phyloP scores from a whole-genome alignment of 2,113 vertebrate genomes.

The Seriola quinqueradiata region DNA sequence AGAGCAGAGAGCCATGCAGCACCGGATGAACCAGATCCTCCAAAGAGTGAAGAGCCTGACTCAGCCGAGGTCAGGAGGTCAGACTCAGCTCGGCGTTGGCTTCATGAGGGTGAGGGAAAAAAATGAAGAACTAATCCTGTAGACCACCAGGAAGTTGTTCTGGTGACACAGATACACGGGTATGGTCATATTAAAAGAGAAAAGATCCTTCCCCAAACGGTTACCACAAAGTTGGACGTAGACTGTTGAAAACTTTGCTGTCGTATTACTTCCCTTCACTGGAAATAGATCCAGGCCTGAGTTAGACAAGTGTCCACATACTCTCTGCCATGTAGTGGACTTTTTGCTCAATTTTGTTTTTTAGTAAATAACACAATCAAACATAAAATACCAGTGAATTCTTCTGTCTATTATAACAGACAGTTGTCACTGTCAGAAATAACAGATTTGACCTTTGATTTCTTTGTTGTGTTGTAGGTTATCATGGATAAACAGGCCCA shows the following conservation, averaged over 20 bases:
- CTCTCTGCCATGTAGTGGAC: too few relatives aligned
- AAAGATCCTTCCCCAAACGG: neutral
- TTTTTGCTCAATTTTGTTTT: too few relatives aligned
- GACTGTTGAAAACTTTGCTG: too few relatives aligned
- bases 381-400: neutral
- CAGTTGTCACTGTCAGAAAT: neutral
- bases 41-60: slow-evolving; percentile 28
- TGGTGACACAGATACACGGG: too few relatives aligned
- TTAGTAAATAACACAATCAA: neutral
- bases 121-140: too few relatives aligned
- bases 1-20: slow-evolving; percentile 36
- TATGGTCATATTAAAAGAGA: neutral
- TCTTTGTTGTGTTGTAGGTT: slow-evolving; percentile 28
- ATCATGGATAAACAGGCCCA: slow-evolving; percentile 43
- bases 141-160: neutral
- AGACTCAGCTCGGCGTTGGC: neutral
- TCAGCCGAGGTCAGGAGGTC: neutral
- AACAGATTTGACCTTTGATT: neutral
- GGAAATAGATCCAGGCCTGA: too few relatives aligned
- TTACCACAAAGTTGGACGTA: too few relatives aligned
- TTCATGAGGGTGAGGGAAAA: slow-evolving; percentile 50
- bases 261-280: too few relatives aligned
- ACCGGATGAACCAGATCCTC: slow-evolving; percentile 42
- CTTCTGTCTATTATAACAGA: neutral
- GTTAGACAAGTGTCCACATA: too few relatives aligned